Conservation (phyloP, 2,888 invertebrate species). For the Xylota segnis region DNA sequence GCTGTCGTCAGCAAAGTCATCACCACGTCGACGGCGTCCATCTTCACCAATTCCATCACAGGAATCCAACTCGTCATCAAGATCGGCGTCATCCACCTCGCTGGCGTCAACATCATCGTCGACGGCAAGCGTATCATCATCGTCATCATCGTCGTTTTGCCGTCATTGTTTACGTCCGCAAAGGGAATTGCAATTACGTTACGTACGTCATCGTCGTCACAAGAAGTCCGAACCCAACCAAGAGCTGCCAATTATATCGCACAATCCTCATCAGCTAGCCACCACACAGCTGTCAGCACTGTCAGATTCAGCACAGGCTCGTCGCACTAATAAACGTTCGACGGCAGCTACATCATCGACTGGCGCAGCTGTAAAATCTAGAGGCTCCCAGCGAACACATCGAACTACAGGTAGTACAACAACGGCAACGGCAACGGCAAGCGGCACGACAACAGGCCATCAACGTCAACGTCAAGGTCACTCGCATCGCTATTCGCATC, state of each 20-base stretch:
- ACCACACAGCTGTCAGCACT: conserved; percentile 78
- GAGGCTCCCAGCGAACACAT: conserved; percentile 81
- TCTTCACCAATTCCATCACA: conserved; percentile 46
- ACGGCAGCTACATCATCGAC: conserved; percentile 72
- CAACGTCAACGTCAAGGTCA: conserved; percentile 51
- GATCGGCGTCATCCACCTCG: conserved; percentile 53
- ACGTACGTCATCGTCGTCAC: conserved; percentile 76
- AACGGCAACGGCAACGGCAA: conserved; percentile 39
- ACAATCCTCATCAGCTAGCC: conserved; percentile 59
- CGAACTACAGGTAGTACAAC: conserved; percentile 79
- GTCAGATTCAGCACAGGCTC: conserved; percentile 77
- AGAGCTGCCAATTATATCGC: conserved; percentile 55
- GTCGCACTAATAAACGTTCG: conserved; percentile 76
- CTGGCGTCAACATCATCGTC: conserved; percentile 64
- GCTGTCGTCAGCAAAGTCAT: conserved; percentile 50
- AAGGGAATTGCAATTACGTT: conserved; percentile 79
- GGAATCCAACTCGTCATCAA: conserved; percentile 30
- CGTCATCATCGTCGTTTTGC: conserved; percentile 79
- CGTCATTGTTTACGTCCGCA: conserved; percentile 82
- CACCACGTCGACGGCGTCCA: conserved; percentile 32
- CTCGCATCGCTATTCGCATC: conserved; percentile 69
- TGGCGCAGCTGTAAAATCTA: conserved; percentile 77
- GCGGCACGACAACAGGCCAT: conserved; percentile 49
- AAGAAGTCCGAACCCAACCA: conserved; percentile 61
- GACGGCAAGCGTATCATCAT: conserved; percentile 48